phyloP scores from a whole-genome alignment of 1,140 invertebrate genomes.

The Mercenaria mercenaria region DNA sequence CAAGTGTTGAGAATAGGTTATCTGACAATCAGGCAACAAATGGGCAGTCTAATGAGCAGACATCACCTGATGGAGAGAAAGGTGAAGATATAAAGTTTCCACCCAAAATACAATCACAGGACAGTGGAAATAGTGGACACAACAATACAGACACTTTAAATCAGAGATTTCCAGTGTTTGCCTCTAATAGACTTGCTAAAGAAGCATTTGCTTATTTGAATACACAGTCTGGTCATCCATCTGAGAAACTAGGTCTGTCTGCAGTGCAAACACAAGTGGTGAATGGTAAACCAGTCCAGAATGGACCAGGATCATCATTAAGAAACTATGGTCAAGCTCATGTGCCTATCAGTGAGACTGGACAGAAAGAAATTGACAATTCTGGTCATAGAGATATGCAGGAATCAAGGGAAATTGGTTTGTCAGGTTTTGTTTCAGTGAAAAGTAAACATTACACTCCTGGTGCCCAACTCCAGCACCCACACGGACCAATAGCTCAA shows the following conservation, averaged over 20 bases:
- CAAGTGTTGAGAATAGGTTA: no score
- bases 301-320: not conserved
- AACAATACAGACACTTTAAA: not conserved
- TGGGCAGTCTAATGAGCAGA: no score
- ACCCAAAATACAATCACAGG: not conserved
- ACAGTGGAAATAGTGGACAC: not conserved
- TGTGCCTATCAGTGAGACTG: not conserved
- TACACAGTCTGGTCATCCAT: not conserved
- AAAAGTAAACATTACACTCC: not conserved
- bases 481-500: not conserved
- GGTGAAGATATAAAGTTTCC: not conserved
- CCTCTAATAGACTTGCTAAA: not conserved
- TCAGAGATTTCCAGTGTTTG: not conserved
- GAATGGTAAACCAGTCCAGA: not conserved
- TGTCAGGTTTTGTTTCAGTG: constrained; percentile 19
- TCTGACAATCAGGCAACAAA: no score
- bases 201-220: not conserved
- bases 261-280: not conserved
- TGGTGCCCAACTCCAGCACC: not conserved
- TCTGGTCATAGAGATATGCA: not conserved
- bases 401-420: not conserved
- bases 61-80: not conserved
- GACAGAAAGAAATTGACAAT: not conserved
- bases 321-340: not conserved
- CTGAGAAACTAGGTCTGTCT: not conserved